These are phyloP conservation scores for Julus scandinavius DNA, from an alignment of 2,888 invertebrate genomes.

Conservation along the genomic window DNA sequence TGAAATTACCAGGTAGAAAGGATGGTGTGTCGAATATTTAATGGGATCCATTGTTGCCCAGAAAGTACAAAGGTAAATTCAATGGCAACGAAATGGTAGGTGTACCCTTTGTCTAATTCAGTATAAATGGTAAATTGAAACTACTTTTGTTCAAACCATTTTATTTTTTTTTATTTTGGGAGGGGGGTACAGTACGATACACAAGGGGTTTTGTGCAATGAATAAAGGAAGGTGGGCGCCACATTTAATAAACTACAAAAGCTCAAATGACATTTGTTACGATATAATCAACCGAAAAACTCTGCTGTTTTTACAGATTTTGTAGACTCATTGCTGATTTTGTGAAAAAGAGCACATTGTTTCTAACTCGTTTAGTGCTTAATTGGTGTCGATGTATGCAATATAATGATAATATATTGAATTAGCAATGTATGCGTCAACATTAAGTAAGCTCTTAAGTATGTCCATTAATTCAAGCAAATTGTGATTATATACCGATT, in stretches of 20 bases:
- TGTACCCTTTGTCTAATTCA: conserved; percentile 14
- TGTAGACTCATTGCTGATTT: background rate
- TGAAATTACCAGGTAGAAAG: background rate
- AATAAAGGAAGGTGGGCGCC: background rate
- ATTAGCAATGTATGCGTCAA: background rate
- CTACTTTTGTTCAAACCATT: background rate
- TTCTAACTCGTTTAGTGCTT: background rate
- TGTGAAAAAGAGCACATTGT: background rate
- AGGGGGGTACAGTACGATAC: background rate
- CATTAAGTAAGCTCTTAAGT: background rate
- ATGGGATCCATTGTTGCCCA: conserved; percentile 1
- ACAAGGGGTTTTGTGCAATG: background rate
- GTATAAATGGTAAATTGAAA: conserved; percentile 15
- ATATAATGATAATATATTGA: background rate
- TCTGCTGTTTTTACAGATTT: background rate
- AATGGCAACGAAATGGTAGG: conserved; percentile 8
- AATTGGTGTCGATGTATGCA: background rate
- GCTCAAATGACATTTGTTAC: background rate
- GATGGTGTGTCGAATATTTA: conserved; percentile 24
- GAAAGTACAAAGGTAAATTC: background rate
- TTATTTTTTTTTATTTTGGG: background rate
- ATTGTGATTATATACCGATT: background rate
- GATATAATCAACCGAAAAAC: conserved; percentile 7
- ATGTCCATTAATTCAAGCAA: background rate
- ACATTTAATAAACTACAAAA: background rate